Evolutionary conservation across 2,888 invertebrate species (phyloP), one percentile per base, ranked within the genome.

Genomic region (Leptura quadrifasciata): DNA sequence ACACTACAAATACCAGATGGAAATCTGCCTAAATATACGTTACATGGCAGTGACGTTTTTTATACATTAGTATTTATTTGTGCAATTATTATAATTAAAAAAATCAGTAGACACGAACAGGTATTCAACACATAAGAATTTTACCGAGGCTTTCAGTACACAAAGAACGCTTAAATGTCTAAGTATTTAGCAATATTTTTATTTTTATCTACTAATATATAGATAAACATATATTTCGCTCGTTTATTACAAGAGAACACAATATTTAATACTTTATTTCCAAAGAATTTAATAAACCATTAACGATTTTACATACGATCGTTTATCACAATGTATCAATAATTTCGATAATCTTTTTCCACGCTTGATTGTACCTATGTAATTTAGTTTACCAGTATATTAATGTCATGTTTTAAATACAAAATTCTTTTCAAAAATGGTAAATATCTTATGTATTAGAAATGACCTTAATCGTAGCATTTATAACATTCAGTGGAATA

Each of bases 11-110:
- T 77, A 77, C 80, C 82, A 85, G 85, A 84, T 87, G 86, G 85
- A 86, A 84, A 85, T 85, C 88, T 88, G 88, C 88, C 88, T 87
- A 88, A 83, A 79, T 81, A 85, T 82, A 85, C 82, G 85, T 82
- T 85, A 85, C 80, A 81, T 88, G 88, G 88, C 88, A 88, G 88
- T 88, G 88, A 87, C 84, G 80, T 84, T 85, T 83, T 85, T 81
- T 81, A 80, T 82, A 83, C 80, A 82, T 82, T 79, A 80, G 79
- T 82, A 79, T 76, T 81, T 78, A 82, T 85, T 88, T 88, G 88
- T 88, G 88, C 88, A 82, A 69, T 67, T 74, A 54, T 76, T 39
- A 76, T 61, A 77, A 72, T 57, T 74, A 55, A 75, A 57, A 72
- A 54, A 81, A 79, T 75, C 69, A 57, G 39, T 35, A 58, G 21